Evolutionary conservation across 2,797 vertebrate genomes (phyloP).

Genomic region (Ceyx erithaca): DNA sequence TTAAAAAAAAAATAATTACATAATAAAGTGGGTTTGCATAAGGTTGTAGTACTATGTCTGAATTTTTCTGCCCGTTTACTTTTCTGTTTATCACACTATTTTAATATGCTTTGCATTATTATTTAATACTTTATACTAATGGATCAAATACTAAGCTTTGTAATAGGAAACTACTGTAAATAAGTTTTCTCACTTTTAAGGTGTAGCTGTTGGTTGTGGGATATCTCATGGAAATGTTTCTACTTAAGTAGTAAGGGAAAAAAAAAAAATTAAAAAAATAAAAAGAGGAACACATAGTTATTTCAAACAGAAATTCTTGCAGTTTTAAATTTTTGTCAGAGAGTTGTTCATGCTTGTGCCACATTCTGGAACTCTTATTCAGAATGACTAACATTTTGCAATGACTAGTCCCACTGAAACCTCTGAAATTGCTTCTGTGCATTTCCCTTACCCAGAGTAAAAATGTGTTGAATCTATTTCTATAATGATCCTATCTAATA

Average conservation of each 20-base stretch:
- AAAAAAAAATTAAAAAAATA: background rate
- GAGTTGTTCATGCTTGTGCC: background rate
- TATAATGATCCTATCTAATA: background rate
- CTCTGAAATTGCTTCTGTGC: background rate
- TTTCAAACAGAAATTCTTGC: background rate
- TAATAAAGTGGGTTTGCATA: background rate
- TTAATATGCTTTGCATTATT: background rate
- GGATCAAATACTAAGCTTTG: background rate
- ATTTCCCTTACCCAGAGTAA: background rate
- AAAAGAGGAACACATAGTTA: background rate
- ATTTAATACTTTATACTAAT: background rate
- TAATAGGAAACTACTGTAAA: background rate
- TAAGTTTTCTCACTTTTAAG: background rate
- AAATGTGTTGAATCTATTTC: background rate
- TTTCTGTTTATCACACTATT: background rate
- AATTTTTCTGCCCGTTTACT: background rate
- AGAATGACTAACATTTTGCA: background rate
- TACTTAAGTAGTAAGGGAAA: background rate
- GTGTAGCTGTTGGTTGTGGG: background rate
- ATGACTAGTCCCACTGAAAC: conserved; percentile 7
- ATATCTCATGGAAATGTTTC: background rate
- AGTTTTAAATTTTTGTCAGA: background rate
- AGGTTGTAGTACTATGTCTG: background rate
- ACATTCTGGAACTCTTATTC: background rate
- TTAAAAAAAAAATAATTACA: too few relatives aligned